phyloP scores from a whole-genome alignment of 2,888 invertebrate genomes.

The Tipula lateralis region DNA sequence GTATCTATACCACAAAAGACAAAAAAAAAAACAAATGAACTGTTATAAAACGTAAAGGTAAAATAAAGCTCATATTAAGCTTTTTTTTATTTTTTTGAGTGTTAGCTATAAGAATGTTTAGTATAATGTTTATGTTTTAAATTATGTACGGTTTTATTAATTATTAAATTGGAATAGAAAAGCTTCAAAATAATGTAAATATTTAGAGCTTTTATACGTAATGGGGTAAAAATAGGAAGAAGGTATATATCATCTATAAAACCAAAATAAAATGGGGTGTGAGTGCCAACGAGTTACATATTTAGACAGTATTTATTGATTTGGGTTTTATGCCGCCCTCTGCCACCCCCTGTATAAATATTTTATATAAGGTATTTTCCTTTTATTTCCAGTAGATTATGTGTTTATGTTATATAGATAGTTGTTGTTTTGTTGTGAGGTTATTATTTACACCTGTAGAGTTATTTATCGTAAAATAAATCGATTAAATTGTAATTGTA shows the following conservation, averaged over 20 bases:
- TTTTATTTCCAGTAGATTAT: neutral
- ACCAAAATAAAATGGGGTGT: neutral
- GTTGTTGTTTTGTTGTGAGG: neutral
- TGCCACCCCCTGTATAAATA: too few relatives aligned
- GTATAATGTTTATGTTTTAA: neutral
- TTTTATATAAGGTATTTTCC: neutral
- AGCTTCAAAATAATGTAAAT: neutral
- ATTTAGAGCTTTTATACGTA: neutral
- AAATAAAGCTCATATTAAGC: too few relatives aligned
- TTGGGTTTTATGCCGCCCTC: neutral
- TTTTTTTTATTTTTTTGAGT: too few relatives aligned
- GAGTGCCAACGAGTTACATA: neutral
- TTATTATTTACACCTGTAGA: constrained; percentile 20
- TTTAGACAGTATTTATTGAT: neutral
- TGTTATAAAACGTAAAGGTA: too few relatives aligned
- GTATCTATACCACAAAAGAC: too few relatives aligned
- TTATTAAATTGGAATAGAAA: neutral
- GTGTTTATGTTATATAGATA: neutral
- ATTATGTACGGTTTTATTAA: neutral
- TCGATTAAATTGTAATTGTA: constrained; percentile 12
- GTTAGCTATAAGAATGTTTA: neutral
- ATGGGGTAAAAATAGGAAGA: neutral
- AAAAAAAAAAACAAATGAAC: too few relatives aligned
- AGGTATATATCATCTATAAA: too few relatives aligned
- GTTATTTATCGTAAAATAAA: neutral